These are phyloP conservation scores for Pterostichus niger DNA, from an alignment of 2,888 invertebrate genomes.

Conservation along the genomic window DNA sequence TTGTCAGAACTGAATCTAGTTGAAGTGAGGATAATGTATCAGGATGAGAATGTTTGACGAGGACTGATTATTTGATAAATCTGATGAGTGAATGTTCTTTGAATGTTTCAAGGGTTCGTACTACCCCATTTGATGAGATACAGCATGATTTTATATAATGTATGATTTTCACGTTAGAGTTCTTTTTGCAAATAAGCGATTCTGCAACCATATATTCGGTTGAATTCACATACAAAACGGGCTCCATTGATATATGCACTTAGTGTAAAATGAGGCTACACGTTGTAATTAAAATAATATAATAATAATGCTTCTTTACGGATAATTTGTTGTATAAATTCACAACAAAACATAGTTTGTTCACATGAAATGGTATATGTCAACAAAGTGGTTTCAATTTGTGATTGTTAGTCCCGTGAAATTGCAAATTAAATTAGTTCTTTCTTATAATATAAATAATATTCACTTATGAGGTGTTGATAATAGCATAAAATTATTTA, in stretches of 20 bases:
- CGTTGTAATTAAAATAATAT: slow-evolving; percentile 23
- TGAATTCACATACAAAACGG: slow-evolving; percentile 15
- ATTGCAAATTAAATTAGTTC: neutral
- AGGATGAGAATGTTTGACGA: no score
- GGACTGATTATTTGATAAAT: no score
- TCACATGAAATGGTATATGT: slow-evolving; percentile 33
- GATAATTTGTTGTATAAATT: slow-evolving; percentile 28
- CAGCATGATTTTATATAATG: no score
- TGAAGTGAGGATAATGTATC: no score
- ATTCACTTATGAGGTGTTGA: no score
- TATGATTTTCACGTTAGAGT: neutral
- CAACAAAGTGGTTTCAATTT: slow-evolving; percentile 11
- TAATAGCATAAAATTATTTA: no score
- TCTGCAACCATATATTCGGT: neutral
- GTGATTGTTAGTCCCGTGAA: neutral
- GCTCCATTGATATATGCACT: slow-evolving; percentile 2
- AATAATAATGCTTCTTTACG: slow-evolving; percentile 20
- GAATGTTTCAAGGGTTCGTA: no score
- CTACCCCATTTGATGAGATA: no score
- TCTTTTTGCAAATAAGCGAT: slow-evolving; percentile 4
- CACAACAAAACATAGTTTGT: slow-evolving; percentile 7
- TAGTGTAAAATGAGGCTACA: neutral
- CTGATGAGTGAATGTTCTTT: no score
- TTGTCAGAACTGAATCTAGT: no score
- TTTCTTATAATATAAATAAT: neutral